Percentiles rank a stretch among this genome's conserved stretches.
Evolutionary conservation across 2,888 invertebrate genomes (phyloP).

Genomic region (Drosophila percnosoma): DNA sequence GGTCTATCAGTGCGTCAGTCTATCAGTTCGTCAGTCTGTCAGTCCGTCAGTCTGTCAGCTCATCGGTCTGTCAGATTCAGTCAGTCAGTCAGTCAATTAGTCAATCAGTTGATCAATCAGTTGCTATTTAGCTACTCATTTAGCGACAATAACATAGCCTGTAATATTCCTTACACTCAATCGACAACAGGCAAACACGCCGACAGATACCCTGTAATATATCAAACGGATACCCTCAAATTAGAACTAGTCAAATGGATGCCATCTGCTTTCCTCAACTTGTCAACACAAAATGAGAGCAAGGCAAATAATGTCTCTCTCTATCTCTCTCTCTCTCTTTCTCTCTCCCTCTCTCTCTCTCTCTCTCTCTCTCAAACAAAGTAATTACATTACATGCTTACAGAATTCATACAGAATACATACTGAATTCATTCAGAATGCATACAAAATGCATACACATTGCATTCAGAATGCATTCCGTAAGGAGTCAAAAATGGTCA

Average conservation of each 20-base stretch:
- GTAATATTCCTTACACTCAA: background rate
- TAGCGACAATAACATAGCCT: background rate
- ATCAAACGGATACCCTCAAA: background rate
- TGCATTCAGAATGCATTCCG: background rate
- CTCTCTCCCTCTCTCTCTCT: too few species aligned
- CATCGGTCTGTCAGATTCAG: too few species aligned
- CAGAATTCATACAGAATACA: too few species aligned
- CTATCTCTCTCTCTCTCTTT: too few species aligned
- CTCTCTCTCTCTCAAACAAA: too few species aligned
- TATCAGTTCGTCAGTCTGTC: background rate
- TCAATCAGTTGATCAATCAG: constrained; percentile 23
- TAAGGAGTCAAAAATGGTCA: background rate
- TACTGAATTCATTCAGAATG: background rate
- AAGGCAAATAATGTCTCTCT: too few species aligned
- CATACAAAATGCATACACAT: too few species aligned
- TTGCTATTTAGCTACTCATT: constrained; percentile 2
- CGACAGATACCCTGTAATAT: background rate
- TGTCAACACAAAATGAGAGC: background rate
- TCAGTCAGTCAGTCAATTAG: background rate
- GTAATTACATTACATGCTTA: too few species aligned
- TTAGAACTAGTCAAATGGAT: background rate
- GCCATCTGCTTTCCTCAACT: background rate
- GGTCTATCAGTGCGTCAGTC: background rate
- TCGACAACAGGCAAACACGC: background rate
- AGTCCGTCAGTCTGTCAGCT: background rate